Base-by-base conservation (phyloP, 2,888 invertebrate species). In the Dicyrtomina minuta region DNA sequence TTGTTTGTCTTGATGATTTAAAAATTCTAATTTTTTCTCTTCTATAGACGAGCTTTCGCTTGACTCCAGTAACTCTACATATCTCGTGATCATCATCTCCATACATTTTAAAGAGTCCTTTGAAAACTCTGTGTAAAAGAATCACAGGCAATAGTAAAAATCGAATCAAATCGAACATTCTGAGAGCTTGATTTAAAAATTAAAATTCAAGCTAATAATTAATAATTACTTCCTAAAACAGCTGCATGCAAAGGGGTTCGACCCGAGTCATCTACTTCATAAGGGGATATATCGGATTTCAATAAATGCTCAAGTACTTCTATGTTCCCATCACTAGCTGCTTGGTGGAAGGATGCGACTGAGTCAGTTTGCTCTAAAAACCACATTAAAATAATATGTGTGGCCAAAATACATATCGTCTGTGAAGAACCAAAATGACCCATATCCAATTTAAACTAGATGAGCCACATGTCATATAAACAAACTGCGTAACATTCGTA, bases 201-300 rank as follows among this genome's bases (percentile, higher is more conserved):
- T n/a, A n/a, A n/a, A n/a, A n/a, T n/a, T n/a, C n/a, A n/a, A n/a
- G n/a, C n/a, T n/a, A 49, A 49, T 49, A 20, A 59, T n/a, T 39
- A 17, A 8, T n/a, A 49, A 13, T 55, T 41, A 66, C 66, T 56
- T 44, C 66, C 66, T 17, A 20, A 41, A 1, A 66, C 56, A 12
- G 66, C 66, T 24, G n/a, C 53, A 41, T 66, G 66, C 24, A 66
- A 56, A 22, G 55, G 41, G 8, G 66, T 66, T 43, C 66, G 17
- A 5, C 44, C 44, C n/a, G n/a, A n/a, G n/a, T n/a, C n/a, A 8
- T 61, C 26, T 8, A 12, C 2, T 12, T 43, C 15, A 46, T 46
- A 27, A 3, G 61, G 46, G 5, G n/a, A 12, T 43, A n/a, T 46
- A 3, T 15, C 24, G 2, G 61, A 46, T 44, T 61, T 26, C 10